Evolutionary conservation across 2,113 vertebrate genomes (phyloP).

Genomic region (Osmerus mordax): DNA sequence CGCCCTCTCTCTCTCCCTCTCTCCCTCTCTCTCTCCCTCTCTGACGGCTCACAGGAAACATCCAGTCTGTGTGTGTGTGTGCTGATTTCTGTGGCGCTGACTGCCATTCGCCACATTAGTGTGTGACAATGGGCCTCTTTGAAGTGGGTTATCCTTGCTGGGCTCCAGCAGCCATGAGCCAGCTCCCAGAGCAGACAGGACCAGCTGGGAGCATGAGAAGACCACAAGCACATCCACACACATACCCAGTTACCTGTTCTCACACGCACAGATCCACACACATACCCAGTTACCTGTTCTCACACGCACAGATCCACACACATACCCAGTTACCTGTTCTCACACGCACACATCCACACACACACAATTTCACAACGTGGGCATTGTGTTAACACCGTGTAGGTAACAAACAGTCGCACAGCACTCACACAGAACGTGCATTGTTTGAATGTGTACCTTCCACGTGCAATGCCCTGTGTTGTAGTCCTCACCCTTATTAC

Average conservation of each 20-base stretch:
- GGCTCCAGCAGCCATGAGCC: constrained; percentile 37
- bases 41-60: constrained; percentile 46
- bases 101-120: constrained; percentile 67
- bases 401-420: neutral
- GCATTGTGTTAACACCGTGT: constrained; percentile 10
- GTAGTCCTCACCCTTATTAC: constrained; percentile 18
- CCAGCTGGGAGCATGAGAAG: constrained; percentile 39
- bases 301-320: constrained; percentile 15
- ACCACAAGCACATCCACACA: constrained; percentile 9
- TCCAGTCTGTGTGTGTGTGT: constrained; percentile 55
- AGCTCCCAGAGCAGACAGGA: constrained; percentile 50
- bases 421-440: constrained; percentile 41
- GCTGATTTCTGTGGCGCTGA: constrained; percentile 53
- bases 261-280: constrained; percentile 2
- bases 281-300: constrained; percentile 3
- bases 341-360: constrained; percentile 2
- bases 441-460: constrained; percentile 37
- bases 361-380: neutral
- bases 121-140: constrained; percentile 67
- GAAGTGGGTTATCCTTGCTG: constrained; percentile 65
- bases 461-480: constrained; percentile 31
- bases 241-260: constrained; percentile 8
- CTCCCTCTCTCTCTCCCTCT: constrained; percentile 28
- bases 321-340: constrained; percentile 14
- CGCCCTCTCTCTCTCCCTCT: constrained; percentile 4